phyloP scores from a whole-genome alignment of 2,797 vertebrate species.

The Darevskia mixta region DNA sequence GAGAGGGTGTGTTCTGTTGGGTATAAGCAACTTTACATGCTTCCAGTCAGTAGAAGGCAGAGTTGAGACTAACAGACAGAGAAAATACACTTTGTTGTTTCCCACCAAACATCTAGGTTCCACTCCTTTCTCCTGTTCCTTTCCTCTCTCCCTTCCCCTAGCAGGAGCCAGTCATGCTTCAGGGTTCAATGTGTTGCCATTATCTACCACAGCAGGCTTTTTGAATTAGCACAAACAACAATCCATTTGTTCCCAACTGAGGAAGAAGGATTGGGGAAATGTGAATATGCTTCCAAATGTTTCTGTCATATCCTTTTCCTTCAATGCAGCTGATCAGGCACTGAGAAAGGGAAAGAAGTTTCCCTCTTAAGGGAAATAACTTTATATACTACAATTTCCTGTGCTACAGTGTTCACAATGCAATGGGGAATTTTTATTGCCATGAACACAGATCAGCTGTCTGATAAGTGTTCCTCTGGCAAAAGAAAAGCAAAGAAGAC shows the following conservation, averaged over 20 bases:
- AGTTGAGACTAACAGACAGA: too few relatives aligned
- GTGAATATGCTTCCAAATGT: background rate
- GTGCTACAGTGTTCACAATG: background rate
- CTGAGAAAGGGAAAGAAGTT: background rate
- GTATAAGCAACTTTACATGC: too few relatives aligned
- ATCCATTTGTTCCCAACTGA: background rate
- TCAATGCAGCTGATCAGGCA: background rate
- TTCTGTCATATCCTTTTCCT: background rate
- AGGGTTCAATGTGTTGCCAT: background rate
- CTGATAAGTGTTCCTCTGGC: background rate
- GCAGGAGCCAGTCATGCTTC: too few relatives aligned
- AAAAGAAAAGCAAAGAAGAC: background rate
- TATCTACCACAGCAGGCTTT: background rate
- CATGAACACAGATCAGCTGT: background rate
- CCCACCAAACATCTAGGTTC: too few relatives aligned
- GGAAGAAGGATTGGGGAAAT: background rate
- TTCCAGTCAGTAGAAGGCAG: too few relatives aligned
- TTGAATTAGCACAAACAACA: background rate
- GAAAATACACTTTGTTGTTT: too few relatives aligned
- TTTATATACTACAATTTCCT: background rate
- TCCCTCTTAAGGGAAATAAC: background rate
- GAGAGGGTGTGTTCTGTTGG: too few relatives aligned
- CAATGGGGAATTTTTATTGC: background rate
- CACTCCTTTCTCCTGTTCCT: too few relatives aligned
- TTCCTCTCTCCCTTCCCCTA: too few relatives aligned